Base-by-base conservation (phyloP, 2,797 vertebrate genomes). In the Columba guinea region DNA sequence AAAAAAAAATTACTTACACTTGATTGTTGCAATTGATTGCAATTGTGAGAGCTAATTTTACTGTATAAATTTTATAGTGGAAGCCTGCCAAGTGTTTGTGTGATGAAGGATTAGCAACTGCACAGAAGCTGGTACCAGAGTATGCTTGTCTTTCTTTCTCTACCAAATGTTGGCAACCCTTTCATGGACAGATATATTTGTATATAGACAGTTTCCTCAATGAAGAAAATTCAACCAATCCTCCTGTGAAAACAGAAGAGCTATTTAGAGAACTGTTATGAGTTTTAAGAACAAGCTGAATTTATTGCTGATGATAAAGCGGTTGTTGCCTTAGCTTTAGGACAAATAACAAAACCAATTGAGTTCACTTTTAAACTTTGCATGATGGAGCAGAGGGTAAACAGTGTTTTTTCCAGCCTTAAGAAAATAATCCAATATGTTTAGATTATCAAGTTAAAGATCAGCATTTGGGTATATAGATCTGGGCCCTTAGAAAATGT, bases 21-120 rank as follows among this genome's bases (percentile, higher is more conserved):
- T 95, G 96, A 92, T 95, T 90, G 84, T 95, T 92, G 84, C 84
- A 93, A 91, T 96, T 93, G 90, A 96, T 96, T 94, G 88, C 86
- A 83, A 94, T 92, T 93, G 90, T 89, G 71, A 85, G 93, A 68
- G 90, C 88, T 96, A 92, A 96, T 97, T 92, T 94, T 95, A 74
- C 81, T 83, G 89, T 71, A 73, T 93, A 58, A 81, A 78, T 96
- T 92, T 89, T 39, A 9, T 27, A 28, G 58, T 68, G 93, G 88
- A 69, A 87, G 41, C 11, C 75, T 85, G 84, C 90, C 93, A 93
- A 89, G 41, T 75, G 70, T 93, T 88, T 79, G 88, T 80, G 84
- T 84, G 77, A 80, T 44, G 41, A 69, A 87, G 76, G 63, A 44
- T 74, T 74, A 89, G n/a, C 32, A 56, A 80, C 80, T 68, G 81